Evolutionary conservation across 2,113 vertebrate species (phyloP), one percentile per base, ranked within the genome.

Genomic region (Scolopax mira): DNA sequence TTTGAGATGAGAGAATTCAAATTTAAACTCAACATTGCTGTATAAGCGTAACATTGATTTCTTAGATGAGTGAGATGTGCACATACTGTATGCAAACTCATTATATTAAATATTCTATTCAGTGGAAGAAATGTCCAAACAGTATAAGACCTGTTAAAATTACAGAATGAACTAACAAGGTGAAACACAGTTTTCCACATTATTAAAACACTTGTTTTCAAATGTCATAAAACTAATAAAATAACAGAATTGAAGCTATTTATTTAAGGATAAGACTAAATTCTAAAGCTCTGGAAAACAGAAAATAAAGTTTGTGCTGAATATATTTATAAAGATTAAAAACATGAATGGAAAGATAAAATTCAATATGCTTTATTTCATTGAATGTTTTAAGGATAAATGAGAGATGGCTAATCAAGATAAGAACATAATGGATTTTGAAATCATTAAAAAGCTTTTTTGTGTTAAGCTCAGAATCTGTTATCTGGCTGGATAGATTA

Each of bases 131-230:
- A 79, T 61, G 41, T 78, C 62, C 79, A 61, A 88, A 75, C 46
- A 58, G 37, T 62, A 55, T 19, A 87, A 85, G 94, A 86, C n/a
- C 22, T 39, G 23, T 94, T 88, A 72, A 97, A 97, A 88, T 80
- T 89, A 81, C 39, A 92, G 79, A 90, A 84, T 89, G 48, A 95
- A 84, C 70, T 92, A 87, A 90, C 24, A 74, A 57, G 85, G 62
- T 88, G 44, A 93, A 93, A 89, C 79, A 77, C 31, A 30, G 67
- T 91, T 96, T 96, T 93, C 75, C 33, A 88, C 25, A 46, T 89
- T 41, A 95, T 96, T 91, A 92, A 89, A 95, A 85, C 28, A 85
- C 81, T 94, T 96, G 52, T 96, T 97, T 96, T 87, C 64, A 71
- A 51, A 88, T 96, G 39, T 93, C 62, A 84, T 60, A 28, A 79